Percentiles rank a stretch among this genome's conserved stretches.
phyloP scores from a whole-genome alignment of 2,797 vertebrate species.

The Protosalanx chinensis region DNA sequence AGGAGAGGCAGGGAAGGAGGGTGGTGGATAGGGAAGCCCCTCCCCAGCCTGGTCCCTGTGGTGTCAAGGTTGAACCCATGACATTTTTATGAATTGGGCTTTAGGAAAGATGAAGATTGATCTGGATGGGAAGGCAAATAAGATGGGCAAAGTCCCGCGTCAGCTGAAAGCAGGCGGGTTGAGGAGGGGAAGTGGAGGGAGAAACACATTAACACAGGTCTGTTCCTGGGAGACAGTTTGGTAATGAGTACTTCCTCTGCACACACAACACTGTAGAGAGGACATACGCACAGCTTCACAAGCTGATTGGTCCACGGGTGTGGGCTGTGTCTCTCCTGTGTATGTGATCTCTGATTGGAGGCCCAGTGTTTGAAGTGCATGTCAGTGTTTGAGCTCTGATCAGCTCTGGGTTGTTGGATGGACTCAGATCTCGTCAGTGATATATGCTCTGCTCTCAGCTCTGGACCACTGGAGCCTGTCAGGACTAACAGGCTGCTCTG shows the following conservation, averaged over 20 bases:
- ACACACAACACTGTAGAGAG: constrained; percentile 33
- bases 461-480: background rate
- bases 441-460: background rate
- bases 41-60: background rate
- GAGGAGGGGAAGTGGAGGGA: constrained; percentile 36
- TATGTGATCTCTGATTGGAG: background rate
- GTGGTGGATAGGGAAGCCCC: background rate
- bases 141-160: constrained; percentile 68
- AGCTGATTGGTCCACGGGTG: constrained; percentile 39
- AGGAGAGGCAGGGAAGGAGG: background rate
- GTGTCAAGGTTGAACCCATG: constrained; percentile 67
- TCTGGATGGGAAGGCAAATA: constrained; percentile 76
- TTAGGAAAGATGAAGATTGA: constrained; percentile 73
- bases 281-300: constrained; percentile 44
- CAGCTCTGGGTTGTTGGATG: background rate
- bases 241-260: constrained; percentile 62
- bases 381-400: constrained; percentile 3
- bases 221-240: constrained; percentile 57
- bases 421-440: background rate
- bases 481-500: background rate
- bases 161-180: constrained; percentile 61
- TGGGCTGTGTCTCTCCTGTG: background rate
- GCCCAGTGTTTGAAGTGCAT: constrained; percentile 8
- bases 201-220: constrained; percentile 66
- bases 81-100: constrained; percentile 77